These are phyloP conservation scores for Salvelinus namaycush DNA, from an alignment of 2,113 vertebrate genomes.

Conservation along the genomic window DNA sequence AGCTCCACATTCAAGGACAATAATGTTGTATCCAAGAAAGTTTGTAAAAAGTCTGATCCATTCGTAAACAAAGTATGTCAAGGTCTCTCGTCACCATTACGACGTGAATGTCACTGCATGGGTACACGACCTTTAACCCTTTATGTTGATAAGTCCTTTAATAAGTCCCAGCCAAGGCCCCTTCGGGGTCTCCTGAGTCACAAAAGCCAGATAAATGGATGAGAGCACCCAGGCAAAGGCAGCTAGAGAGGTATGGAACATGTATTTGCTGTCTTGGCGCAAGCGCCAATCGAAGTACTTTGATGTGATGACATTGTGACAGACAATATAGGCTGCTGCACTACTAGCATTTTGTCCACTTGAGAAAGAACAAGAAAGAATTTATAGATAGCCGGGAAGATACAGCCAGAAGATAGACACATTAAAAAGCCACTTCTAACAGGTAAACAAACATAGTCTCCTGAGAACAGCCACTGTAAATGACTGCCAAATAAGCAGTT, in stretches of 20 bases:
- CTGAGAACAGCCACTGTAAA: not conserved
- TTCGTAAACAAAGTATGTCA: slow-evolving; percentile 19
- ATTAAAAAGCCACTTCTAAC: not conserved
- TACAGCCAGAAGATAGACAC: slow-evolving; percentile 3
- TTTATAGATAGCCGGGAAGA: not conserved
- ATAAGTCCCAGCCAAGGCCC: slow-evolving; percentile 7
- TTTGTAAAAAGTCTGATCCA: not conserved
- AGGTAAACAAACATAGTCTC: not conserved
- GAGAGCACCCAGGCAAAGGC: slow-evolving; percentile 36
- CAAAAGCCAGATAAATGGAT: slow-evolving; percentile 46
- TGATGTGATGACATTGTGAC: slow-evolving; percentile 22
- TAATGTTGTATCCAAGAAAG: not conserved
- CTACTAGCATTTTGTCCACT: slow-evolving; percentile 28
- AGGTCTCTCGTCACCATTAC: not conserved
- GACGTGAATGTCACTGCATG: not conserved
- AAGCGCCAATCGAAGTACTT: slow-evolving; percentile 34
- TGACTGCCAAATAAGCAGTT: not conserved
- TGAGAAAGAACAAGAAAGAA: slow-evolving; percentile 20
- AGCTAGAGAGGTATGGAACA: slow-evolving; percentile 37
- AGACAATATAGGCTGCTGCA: slow-evolving; percentile 16
- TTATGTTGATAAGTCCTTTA: slow-evolving; percentile 26
- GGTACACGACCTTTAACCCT: not conserved
- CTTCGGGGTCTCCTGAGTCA: slow-evolving; percentile 39
- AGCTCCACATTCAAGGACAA: not conserved
- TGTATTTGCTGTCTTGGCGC: slow-evolving; percentile 36